phyloP scores from a whole-genome alignment of 64 coral and sea anemone species.

The Pocillopora verrucosa region DNA sequence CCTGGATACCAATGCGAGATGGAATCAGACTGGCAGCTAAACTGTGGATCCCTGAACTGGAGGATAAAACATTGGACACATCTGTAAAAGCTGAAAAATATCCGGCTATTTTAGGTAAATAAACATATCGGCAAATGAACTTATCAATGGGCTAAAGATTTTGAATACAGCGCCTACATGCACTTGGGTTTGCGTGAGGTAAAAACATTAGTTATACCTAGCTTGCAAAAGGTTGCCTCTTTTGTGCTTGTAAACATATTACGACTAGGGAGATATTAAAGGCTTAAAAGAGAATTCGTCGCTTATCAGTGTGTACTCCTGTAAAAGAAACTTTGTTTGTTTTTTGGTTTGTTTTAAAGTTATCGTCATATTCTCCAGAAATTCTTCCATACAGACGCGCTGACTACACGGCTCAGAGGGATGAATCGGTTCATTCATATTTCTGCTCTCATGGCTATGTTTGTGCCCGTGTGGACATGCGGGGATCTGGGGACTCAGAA shows the following conservation, averaged over 20 bases:
- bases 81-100: constrained; percentile 24
- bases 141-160: no score
- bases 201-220: no score
- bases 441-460: constrained; percentile 80
- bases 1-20: constrained; percentile 58
- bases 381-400: constrained; percentile 72
- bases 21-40: constrained; percentile 54
- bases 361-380: constrained; percentile 31
- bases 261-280: no score
- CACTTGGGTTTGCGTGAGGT: no score
- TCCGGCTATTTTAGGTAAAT: constrained; percentile 78
- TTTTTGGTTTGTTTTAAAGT: no score
- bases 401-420: constrained; percentile 60
- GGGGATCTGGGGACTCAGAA: constrained; percentile 76
- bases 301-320: no score
- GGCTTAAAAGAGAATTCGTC: no score
- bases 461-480: constrained; percentile 77
- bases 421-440: constrained; percentile 51
- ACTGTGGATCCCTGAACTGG: constrained; percentile 62
- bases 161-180: no score
- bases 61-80: neutral
- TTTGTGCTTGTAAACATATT: no score
- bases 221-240: no score
- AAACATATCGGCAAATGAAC: no score
- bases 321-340: no score